Base-by-base conservation (phyloP, 2,113 vertebrate genomes). In the Caloenas nicobarica region DNA sequence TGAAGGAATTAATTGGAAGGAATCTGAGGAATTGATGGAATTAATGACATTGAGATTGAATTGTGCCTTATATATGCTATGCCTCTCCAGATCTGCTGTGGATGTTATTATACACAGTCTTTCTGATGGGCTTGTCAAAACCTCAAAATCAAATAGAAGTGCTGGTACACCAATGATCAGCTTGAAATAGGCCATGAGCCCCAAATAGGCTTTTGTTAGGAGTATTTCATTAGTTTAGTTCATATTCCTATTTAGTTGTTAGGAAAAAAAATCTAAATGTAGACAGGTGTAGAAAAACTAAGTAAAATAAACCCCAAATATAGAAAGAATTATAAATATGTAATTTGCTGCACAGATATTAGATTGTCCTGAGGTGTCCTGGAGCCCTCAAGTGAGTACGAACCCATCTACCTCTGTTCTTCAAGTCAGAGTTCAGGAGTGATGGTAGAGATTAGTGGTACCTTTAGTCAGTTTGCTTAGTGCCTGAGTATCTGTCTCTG, bases 1-100 rank as follows among this genome's bases (percentile, higher is more conserved):
- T 80, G 64, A 57, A 91, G 70, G 70, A 93, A 88, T 81, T 94
- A 91, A 82, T 53, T 94, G 76, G 53, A 86, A 94, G 51, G 91
- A 85, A 92, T 88, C 51, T 74, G 44, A 83, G 51, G 82, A 92
- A 92, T 93, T 87, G 77, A 53, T 86, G 54, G 51, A 90, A 88
- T 91, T 91, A 89, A 73, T 80, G 50, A 71, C 33, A 73, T 26
- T 54, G 60, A 48, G 64, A 58, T 91, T n/a, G 64, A 82, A 16
- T 38, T 70, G 38, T 82, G 46, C 48, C 53, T 76, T 82, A 42
- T 36, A 34, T 46, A 34, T 46, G 44, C 25, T 66, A 0, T 60
- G 62, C 81, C 23, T 73, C 56, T 85, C 66, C 64, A 85, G 66
- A 82, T 28, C 25, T 89, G 36, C 24, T 38, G 29, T 53, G 5